Conservation (phyloP, 2,113 vertebrate genomes). For the Heterochromis multidens region DNA sequence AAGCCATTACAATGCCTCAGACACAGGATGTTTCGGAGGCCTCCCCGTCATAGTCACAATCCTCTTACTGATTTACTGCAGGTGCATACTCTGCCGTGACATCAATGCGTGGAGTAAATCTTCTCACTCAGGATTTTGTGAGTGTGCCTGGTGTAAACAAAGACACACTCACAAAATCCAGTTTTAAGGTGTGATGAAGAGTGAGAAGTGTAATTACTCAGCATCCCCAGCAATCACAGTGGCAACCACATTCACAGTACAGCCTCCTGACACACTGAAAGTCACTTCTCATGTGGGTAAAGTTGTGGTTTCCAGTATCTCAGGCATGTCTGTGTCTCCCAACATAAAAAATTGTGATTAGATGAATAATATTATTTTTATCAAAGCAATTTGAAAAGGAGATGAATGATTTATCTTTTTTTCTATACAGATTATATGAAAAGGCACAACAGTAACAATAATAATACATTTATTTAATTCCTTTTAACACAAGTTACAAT, state of each 20-base stretch:
- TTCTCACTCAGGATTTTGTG: not conserved
- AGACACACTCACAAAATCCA: conserved; percentile 11
- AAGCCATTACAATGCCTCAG: not conserved
- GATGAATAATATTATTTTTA: not conserved
- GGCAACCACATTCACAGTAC: not conserved
- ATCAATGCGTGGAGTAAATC: conserved; percentile 44
- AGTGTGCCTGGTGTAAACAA: not conserved
- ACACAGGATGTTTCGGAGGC: not conserved
- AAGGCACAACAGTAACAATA: not conserved
- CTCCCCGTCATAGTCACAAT: conserved; percentile 30
- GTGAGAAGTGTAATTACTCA: conserved; percentile 27
- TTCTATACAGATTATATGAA: not conserved
- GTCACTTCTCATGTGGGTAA: not conserved
- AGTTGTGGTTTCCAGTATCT: not conserved
- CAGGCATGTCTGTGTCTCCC: not conserved
- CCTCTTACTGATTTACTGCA: conserved; percentile 55
- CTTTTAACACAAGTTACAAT: not conserved
- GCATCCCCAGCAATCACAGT: not conserved
- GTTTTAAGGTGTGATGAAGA: conserved; percentile 23
- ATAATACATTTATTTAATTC: not conserved
- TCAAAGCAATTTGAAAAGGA: not conserved
- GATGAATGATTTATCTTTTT: not conserved
- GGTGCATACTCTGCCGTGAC: conserved; percentile 51
- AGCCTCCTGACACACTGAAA: not conserved
- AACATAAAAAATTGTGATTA: not conserved